Evolutionary conservation across 2,888 invertebrate genomes (phyloP).

Genomic region (Diaphora mendica): DNA sequence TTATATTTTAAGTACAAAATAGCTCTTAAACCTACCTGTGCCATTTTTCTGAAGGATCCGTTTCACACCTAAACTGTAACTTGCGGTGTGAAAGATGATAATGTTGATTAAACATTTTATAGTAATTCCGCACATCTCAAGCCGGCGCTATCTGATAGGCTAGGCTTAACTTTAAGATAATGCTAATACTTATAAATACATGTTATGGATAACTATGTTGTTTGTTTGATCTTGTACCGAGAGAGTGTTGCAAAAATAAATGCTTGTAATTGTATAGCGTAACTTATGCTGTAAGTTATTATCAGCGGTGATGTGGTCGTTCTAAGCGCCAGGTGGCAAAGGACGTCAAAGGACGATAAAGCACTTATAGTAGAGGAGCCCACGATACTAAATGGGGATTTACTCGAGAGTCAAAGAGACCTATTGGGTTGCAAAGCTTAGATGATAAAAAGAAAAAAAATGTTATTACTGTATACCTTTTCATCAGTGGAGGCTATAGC

Average conservation of each 20-base stretch:
- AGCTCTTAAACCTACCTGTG: constrained; percentile 35
- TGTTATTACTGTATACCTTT: too few species aligned
- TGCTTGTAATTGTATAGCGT: not conserved
- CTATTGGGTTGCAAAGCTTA: too few species aligned
- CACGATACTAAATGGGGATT: too few species aligned
- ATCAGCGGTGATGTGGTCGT: not conserved
- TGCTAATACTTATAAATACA: constrained; percentile 43
- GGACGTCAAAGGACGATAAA: not conserved
- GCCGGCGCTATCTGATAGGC: constrained; percentile 55
- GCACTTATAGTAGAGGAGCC: too few species aligned
- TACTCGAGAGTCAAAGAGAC: too few species aligned
- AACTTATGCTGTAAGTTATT: too few species aligned
- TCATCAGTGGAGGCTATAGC: too few species aligned
- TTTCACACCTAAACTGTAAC: constrained; percentile 20
- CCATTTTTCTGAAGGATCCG: constrained; percentile 27
- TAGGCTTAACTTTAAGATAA: constrained; percentile 53
- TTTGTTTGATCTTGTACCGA: not conserved
- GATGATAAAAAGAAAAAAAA: too few species aligned
- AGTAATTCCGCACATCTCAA: constrained; percentile 40
- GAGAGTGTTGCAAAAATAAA: not conserved
- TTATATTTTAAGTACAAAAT: not conserved
- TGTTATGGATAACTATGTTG: not conserved
- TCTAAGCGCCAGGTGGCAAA: not conserved
- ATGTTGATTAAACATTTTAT: constrained; percentile 34
- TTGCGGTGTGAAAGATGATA: constrained; percentile 22